Evolutionary conservation across 1,140 invertebrate genomes (phyloP).

Genomic region (Bombyx mandarina): DNA sequence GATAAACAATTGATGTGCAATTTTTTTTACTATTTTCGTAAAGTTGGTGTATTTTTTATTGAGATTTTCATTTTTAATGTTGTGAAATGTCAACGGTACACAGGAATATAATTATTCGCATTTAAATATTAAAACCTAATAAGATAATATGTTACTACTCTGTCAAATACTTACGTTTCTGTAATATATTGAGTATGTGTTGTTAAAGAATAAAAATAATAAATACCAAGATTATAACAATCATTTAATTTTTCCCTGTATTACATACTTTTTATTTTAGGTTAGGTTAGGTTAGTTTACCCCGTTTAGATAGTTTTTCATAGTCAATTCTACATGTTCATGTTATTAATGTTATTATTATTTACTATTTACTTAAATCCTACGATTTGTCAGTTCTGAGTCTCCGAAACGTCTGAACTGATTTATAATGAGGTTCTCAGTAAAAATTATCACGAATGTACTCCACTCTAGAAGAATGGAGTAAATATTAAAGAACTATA

Average conservation of each 20-base stretch:
- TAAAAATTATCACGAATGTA: too few relatives aligned
- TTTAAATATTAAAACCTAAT: slow-evolving; percentile 65
- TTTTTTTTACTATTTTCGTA: slow-evolving; percentile 18
- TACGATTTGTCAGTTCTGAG: too few relatives aligned
- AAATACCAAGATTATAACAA: slow-evolving; percentile 53
- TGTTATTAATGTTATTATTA: too few relatives aligned
- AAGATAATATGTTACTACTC: slow-evolving; percentile 59
- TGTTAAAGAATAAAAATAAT: slow-evolving; percentile 73
- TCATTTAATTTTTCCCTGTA: slow-evolving; percentile 20
- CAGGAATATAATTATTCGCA: slow-evolving; percentile 59
- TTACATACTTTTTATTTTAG: too few relatives aligned
- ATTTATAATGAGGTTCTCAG: too few relatives aligned
- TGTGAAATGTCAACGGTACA: slow-evolving; percentile 18
- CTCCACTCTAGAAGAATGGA: too few relatives aligned
- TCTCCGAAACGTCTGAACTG: too few relatives aligned
- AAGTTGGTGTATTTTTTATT: neutral
- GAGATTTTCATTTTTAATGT: slow-evolving; percentile 1
- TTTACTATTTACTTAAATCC: too few relatives aligned
- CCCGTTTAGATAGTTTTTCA: too few relatives aligned
- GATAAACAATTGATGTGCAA: slow-evolving; percentile 39
- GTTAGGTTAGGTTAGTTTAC: too few relatives aligned
- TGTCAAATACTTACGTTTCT: slow-evolving; percentile 73
- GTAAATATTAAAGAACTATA: too few relatives aligned
- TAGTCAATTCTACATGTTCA: too few relatives aligned
- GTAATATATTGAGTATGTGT: slow-evolving; percentile 73